These are phyloP conservation scores for Thermophis baileyi DNA, from an alignment of 2,113 vertebrate genomes.

Conservation along the genomic window DNA sequence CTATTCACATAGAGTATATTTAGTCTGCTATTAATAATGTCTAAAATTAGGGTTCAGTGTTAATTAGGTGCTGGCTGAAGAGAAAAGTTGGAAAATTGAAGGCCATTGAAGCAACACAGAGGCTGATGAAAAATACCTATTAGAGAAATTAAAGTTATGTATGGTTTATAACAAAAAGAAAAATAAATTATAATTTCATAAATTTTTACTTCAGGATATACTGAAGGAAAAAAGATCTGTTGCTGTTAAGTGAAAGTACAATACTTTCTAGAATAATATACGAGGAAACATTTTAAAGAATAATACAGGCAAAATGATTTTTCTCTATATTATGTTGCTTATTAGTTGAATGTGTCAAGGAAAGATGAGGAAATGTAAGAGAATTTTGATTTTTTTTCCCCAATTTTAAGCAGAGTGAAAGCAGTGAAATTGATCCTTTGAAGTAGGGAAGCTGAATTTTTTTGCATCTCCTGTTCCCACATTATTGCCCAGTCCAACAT, in stretches of 20 bases:
- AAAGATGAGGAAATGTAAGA: background rate
- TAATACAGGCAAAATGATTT: no score
- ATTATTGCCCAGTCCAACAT: background rate
- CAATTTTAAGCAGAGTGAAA: background rate
- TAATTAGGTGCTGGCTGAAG: constrained; percentile 9
- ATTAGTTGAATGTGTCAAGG: background rate
- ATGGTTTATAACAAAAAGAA: constrained; percentile 4
- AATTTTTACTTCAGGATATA: background rate
- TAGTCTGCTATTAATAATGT: background rate
- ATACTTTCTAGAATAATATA: background rate
- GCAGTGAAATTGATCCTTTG: background rate
- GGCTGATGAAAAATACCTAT: constrained; percentile 1
- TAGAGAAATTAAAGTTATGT: background rate
- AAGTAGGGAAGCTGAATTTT: background rate
- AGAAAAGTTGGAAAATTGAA: constrained; percentile 11
- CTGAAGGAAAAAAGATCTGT: background rate
- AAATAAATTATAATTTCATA: constrained; percentile 19
- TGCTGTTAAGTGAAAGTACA: background rate
- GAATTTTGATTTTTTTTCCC: background rate
- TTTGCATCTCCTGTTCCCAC: background rate
- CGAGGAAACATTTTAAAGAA: background rate
- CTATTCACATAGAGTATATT: background rate
- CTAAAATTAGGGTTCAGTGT: constrained; percentile 6
- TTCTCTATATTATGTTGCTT: background rate
- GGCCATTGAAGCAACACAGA: background rate